phyloP scores from a whole-genome alignment of 2,888 invertebrate species.

The Drepanosiphum platanoidis region DNA sequence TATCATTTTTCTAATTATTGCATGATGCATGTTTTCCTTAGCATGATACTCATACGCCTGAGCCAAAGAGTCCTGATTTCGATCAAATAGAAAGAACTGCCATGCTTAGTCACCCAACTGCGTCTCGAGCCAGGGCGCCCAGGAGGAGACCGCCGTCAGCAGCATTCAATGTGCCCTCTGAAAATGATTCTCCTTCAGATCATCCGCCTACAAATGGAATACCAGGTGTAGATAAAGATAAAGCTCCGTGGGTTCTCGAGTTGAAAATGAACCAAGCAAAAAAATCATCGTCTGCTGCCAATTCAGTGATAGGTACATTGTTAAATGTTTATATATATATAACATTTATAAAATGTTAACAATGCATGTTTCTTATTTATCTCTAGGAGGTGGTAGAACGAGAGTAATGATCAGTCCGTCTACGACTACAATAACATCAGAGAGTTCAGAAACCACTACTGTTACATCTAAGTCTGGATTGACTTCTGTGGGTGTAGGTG shows the following conservation, averaged over 20 bases:
- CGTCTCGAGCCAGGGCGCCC: conserved; percentile 74
- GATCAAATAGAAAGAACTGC: conserved; percentile 62
- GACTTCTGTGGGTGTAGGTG: conserved; percentile 48
- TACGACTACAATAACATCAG: conserved; percentile 54
- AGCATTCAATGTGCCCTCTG: conserved; percentile 38
- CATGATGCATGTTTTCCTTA: neutral
- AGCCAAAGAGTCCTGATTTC: conserved; percentile 61
- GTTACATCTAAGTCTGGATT: conserved; percentile 41
- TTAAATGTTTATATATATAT: no score
- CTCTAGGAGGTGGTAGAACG: conserved; percentile 63
- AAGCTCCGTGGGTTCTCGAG: conserved; percentile 83
- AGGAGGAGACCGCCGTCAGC: conserved; percentile 75
- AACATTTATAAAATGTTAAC: neutral
- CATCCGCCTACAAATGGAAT: conserved; percentile 34
- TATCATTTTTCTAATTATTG: neutral
- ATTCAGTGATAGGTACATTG: conserved; percentile 63
- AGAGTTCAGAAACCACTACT: conserved; percentile 57
- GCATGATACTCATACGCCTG: conserved; percentile 19
- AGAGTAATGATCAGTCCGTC: conserved; percentile 64
- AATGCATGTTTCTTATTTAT: neutral
- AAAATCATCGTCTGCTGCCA: conserved; percentile 69
- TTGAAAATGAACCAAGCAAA: conserved; percentile 81
- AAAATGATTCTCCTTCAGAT: conserved; percentile 43
- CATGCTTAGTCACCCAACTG: conserved; percentile 69
- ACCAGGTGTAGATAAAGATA: conserved; percentile 54